Percentiles rank a stretch among this genome's conserved stretches.
Evolutionary conservation across 2,888 invertebrate genomes (phyloP).

Genomic region (Leistus spinibarbis): DNA sequence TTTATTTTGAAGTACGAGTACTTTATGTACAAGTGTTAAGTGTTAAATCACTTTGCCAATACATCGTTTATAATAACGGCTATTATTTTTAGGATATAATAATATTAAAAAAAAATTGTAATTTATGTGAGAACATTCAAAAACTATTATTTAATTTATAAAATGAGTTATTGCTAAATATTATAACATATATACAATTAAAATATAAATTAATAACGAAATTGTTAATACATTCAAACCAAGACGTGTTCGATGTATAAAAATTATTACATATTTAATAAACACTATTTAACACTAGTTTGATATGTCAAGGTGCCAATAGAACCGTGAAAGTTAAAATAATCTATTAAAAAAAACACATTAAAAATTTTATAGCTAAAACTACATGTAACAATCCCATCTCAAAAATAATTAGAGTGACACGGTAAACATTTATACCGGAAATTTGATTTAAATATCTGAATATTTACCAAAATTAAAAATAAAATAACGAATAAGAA

Average conservation of each 20-base stretch:
- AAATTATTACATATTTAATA: too few species aligned
- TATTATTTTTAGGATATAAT: not conserved
- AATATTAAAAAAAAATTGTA: not conserved
- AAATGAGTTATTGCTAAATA: not conserved
- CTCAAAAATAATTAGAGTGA: not conserved
- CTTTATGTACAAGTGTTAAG: too few species aligned
- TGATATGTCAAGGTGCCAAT: slow-evolving; percentile 5
- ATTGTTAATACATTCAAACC: too few species aligned
- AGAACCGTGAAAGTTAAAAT: not conserved
- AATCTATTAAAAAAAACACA: not conserved
- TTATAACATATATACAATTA: too few species aligned
- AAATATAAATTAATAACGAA: too few species aligned
- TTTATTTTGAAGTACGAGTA: too few species aligned
- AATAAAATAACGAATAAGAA: not conserved
- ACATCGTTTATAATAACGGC: too few species aligned
- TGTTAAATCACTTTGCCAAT: too few species aligned
- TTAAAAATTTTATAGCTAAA: too few species aligned
- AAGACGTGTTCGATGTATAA: too few species aligned
- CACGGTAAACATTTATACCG: not conserved
- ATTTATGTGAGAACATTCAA: not conserved
- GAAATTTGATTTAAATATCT: not conserved
- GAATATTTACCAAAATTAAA: too few species aligned
- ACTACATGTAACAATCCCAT: not conserved
- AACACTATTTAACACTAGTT: not conserved
- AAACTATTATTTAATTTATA: not conserved